These are phyloP conservation scores for Drosophila falleni DNA, from an alignment of 2,888 invertebrate genomes.

Conservation along the genomic window DNA sequence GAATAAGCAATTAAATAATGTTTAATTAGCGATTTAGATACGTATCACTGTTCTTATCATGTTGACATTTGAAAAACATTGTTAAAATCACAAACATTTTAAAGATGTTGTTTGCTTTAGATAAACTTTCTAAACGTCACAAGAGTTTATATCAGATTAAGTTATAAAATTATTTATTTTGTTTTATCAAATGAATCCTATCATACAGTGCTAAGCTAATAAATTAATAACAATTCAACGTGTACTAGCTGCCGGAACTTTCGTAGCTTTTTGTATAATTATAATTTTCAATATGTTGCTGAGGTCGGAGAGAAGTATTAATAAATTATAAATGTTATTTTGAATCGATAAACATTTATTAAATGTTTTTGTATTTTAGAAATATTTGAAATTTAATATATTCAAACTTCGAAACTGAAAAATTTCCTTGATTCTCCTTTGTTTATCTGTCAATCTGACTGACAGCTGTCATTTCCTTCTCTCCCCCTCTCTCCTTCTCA, in stretches of 20 bases:
- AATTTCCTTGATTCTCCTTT: constrained; percentile 4
- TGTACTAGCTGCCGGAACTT: no score
- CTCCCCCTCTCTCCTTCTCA: not conserved
- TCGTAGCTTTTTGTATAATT: no score
- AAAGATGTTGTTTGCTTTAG: constrained; percentile 11
- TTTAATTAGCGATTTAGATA: constrained; percentile 14
- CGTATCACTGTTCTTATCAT: constrained; percentile 9
- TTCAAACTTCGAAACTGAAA: not conserved
- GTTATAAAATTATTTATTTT: not conserved
- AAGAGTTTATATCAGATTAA: not conserved
- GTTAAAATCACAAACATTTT: not conserved
- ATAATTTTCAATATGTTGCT: no score
- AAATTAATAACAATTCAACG: no score
- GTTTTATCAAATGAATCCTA: no score
- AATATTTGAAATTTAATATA: not conserved
- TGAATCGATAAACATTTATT: no score
- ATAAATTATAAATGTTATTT: no score
- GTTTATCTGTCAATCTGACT: constrained; percentile 15
- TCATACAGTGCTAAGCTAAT: no score
- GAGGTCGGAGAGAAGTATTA: no score
- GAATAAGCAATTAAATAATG: constrained; percentile 22
- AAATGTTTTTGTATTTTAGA: not conserved
- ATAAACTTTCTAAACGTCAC: constrained; percentile 14
- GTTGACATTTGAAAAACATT: constrained; percentile 7
- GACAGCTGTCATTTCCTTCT: constrained; percentile 28